These are phyloP conservation scores for Pantelozetes paolii DNA, from an alignment of 2,888 invertebrate species.

Conservation along the genomic window DNA sequence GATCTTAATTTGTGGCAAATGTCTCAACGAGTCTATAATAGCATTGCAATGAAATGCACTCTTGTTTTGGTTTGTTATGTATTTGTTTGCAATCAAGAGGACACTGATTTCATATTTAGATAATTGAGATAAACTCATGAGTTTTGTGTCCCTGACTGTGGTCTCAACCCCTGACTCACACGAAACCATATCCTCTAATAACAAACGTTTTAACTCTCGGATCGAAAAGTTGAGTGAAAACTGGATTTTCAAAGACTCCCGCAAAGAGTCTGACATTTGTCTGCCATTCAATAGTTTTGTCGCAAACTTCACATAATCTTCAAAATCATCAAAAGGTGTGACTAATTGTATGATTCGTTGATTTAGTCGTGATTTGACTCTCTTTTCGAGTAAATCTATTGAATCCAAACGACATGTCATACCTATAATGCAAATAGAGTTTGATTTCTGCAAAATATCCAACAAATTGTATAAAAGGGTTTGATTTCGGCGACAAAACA, in stretches of 20 bases:
- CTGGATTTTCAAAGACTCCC: not conserved
- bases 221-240: conserved; percentile 14
- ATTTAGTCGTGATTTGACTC: conserved; percentile 42
- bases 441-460: conserved; percentile 40
- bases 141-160: conserved; percentile 16
- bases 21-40: conserved; percentile 27
- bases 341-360: conserved; percentile 36
- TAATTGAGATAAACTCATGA: conserved; percentile 8
- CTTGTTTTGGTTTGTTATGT: conserved; percentile 19
- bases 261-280: conserved; percentile 16
- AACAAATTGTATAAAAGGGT: conserved; percentile 42
- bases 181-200: not conserved
- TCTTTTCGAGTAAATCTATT: conserved; percentile 41
- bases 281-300: not conserved
- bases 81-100: conserved; percentile 29
- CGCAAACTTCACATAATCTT: conserved; percentile 35
- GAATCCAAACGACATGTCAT: conserved; percentile 42
- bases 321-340: conserved; percentile 35
- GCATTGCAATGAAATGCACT: conserved; percentile 17
- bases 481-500: conserved; percentile 43
- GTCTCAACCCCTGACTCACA: not conserved
- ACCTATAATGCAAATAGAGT: conserved; percentile 42
- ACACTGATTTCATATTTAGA: conserved; percentile 35
- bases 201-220: not conserved
- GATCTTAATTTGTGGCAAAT: conserved; percentile 23